Percentiles rank a stretch among this genome's conserved stretches.
phyloP scores from a whole-genome alignment of 2,113 vertebrate genomes.

The Vulpes vulpes region DNA sequence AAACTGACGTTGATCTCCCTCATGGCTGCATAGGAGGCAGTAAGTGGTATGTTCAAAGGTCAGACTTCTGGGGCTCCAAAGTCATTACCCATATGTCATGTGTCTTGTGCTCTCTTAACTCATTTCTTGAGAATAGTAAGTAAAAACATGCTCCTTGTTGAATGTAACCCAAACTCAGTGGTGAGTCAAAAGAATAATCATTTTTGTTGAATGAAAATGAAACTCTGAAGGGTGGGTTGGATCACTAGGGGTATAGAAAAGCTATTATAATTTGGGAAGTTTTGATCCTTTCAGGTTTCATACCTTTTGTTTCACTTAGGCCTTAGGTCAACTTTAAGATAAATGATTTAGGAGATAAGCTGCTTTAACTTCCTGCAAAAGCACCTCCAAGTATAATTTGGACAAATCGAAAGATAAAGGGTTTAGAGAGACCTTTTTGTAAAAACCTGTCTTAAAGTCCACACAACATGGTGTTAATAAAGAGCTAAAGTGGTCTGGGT shows the following conservation, averaged over 20 bases:
- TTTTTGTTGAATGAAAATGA: constrained; percentile 46
- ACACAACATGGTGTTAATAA: background rate
- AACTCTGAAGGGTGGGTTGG: background rate
- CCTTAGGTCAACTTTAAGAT: background rate
- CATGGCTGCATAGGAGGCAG: background rate
- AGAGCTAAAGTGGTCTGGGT: constrained; percentile 21
- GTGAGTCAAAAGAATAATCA: background rate
- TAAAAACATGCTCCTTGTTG: background rate
- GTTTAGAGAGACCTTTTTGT: constrained; percentile 26
- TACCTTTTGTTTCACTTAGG: constrained; percentile 8
- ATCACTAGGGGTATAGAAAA: background rate
- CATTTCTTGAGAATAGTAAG: constrained; percentile 56
- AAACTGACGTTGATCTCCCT: constrained; percentile 35
- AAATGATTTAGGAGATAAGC: background rate
- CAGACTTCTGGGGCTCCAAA: background rate
- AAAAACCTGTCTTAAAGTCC: constrained; percentile 3
- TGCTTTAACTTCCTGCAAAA: background rate
- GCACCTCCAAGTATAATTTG: constrained; percentile 39
- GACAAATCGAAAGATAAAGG: background rate
- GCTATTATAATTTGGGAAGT: background rate
- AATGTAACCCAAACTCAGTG: constrained; percentile 18
- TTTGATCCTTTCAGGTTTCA: background rate
- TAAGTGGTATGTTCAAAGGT: constrained; percentile 8
- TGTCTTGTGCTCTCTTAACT: background rate
- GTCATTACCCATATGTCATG: background rate